Base-by-base conservation (phyloP, 2,888 invertebrate genomes). In the Bursaphelenchus okinawaensis region DNA sequence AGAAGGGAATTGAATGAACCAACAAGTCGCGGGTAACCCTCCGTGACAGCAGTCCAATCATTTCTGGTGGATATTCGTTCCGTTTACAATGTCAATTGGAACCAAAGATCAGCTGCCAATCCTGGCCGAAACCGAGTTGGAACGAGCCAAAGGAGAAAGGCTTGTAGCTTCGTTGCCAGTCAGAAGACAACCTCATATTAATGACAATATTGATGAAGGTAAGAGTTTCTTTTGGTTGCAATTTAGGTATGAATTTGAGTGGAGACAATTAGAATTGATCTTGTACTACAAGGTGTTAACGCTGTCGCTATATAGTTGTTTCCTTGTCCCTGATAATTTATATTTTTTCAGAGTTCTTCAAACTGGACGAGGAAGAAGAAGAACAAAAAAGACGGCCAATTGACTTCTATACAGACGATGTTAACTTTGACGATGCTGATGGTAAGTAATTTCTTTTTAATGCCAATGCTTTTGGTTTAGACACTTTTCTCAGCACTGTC, bases 341-440 rank as follows among this genome's bases (percentile, higher is more conserved):
- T n/a, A n/a, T n/a, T n/a, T n/a, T n/a, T n/a, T n/a, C n/a, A 40
- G 40, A 40, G n/a, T 40, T 40, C 40, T 40, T 40, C 40, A 40
- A 40, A n/a, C 6, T 40, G 40, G 40, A 40, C n/a, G 40, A 40
- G 40, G 40, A 40, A 40, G 40, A 40, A 40, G 40, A 40, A 40
- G 40, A 40, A 40, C 40, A 40, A 40, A 1, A 40, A 4, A 40
- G 40, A n/a, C 12, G 40, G 40, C 95, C 95, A 0, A 87, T 94
- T 12, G 87, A 90, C 62, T 95, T 95, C 86, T 95, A 95, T 84
- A 90, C 91, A 83, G 94, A 93, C 84, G 95, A 95, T 83, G 87
- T 95, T 62, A 89, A 40, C n/a, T n/a, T 40, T 40, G 40, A 12
- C n/a, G 40, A 40, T 40, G n/a, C 12, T n/a, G 40, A 40, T 40